Base-by-base conservation (phyloP, 2,888 invertebrate species). In the Gasteruption jaculator region DNA sequence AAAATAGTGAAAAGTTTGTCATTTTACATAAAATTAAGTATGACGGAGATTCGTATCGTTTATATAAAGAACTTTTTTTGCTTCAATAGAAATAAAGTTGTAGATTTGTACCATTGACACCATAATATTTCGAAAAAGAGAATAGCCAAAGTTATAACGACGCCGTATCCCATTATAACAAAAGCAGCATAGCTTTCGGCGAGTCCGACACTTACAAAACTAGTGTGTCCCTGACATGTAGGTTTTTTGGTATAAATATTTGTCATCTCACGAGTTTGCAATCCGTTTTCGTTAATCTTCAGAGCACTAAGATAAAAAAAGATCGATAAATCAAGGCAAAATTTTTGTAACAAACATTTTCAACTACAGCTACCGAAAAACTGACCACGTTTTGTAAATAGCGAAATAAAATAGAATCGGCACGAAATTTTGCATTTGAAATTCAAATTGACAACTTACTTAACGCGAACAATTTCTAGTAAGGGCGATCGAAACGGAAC, bases 161-260 rank as follows among this genome's bases (percentile, higher is more conserved):
- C 61, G 10, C 77, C 77, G 33, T 75, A 77, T 11, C 72, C 54
- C 5, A 79, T 73, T n/a, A 73, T 72, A 41, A 75, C 53, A 51
- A 79, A 63, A 0, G 76, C 77, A 0, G 78, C 76, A 41, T 74
- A 73, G 67, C 77, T 75, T 54, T 79, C 79, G 0, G 73, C 71
- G 45, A 78, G 68, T 19, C 80, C 80, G 0, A 83, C 82, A 41
- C 78, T 81, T 54, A 82, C 74, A 68, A 83, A 83, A 2, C 76
- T 75, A 10, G 76, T 74, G 4, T 73, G 63, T 6, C 77, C 77
- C 1, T 73, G 72, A 50, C 83, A 83, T 2, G 65, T 60, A 0
- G 83, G 83, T 50, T 77, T 77, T 6, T 75, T 74, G 0, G 81
- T 79, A 49, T 80, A 80, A 6, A 82, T 68, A 1, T 78, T 63